phyloP scores from a whole-genome alignment of 2,888 invertebrate genomes.

The Acheta domesticus region DNA sequence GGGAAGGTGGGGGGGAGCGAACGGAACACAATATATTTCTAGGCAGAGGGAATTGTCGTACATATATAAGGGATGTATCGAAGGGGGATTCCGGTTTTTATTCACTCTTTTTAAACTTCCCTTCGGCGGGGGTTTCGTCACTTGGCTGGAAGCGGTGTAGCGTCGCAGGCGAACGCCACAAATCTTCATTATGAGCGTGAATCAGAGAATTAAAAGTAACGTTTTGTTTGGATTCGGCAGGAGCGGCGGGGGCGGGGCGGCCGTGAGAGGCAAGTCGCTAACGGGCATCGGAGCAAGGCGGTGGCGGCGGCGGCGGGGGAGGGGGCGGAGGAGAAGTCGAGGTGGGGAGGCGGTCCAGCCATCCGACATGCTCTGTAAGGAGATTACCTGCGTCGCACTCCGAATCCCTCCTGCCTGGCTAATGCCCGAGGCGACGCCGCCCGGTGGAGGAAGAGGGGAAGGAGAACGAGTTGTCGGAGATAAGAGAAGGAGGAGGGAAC shows the following conservation, averaged over 20 bases:
- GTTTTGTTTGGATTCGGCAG: slow-evolving; percentile 28
- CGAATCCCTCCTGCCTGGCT: not conserved
- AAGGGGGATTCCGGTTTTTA: not conserved
- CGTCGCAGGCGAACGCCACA: slow-evolving; percentile 25
- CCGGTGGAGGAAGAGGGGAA: not conserved
- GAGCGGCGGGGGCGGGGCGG: not conserved
- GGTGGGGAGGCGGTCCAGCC: not conserved
- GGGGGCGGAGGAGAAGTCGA: too few species aligned
- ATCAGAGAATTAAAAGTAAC: slow-evolving; percentile 35
- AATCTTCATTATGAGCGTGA: slow-evolving; percentile 35
- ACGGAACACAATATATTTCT: not conserved
- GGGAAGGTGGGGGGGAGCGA: too few species aligned
- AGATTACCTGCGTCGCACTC: slow-evolving; percentile 30
- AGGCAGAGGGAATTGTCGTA: slow-evolving; percentile 18
- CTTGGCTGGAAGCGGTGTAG: too few species aligned
- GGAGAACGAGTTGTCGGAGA: not conserved
- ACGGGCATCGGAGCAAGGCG: not conserved
- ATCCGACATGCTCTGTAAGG: slow-evolving; percentile 23
- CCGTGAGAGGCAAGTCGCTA: not conserved
- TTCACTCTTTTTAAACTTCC: too few species aligned
- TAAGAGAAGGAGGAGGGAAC: too few species aligned
- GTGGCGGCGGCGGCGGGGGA: not conserved
- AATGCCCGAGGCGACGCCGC: not conserved
- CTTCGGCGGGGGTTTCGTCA: too few species aligned
- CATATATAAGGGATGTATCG: not conserved